Evolutionary conservation across 2,113 vertebrate genomes (phyloP), one percentile per base, ranked within the genome.

Genomic region (Raja brachyura): DNA sequence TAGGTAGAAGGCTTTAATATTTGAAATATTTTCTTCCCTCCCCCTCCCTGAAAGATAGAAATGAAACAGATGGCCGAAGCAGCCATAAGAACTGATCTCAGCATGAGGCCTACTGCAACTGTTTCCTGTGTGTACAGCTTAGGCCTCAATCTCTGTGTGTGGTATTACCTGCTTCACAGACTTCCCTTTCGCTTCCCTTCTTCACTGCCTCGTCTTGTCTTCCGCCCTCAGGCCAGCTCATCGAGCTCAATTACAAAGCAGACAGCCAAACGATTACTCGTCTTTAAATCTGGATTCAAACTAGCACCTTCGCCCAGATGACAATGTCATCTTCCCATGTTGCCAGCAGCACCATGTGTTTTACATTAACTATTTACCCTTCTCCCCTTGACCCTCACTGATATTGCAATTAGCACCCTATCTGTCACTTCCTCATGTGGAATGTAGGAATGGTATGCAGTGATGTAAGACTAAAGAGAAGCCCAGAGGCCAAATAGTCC

Each of bases 131-230:
- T 70, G 88, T 73, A 25, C 88, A 92, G 88, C 33, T 33, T 92
- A 25, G 61, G 88, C 63, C 88, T 92, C 66, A 70, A 48, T 48
- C 88, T 68, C 88, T 92, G 88, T 92, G 88, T 92, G 88, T 92
- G 88, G 88, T 92, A 92, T 92, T 92, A 92, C 88, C 88, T 92
- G 88, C 88, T 92, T 92, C 88, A 70, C 88, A 88, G 83, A 33
- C 83, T 31, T 88, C 13, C 59, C 83, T 66, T 88, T 88, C 54
- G 59, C 59, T 88, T n/a, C 59, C 83, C 61, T 59, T 92, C 63
- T 25, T 92, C 88, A 70, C n/a, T 70, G 59, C 66, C 66, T 68
- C 7, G 13, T 70, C 33, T 39, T 4, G 8, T 92, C 88, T 33
- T 68, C 66, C 88, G 25, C 88, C 88, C 88, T 73, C 66, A 70